Percentiles rank a stretch among this genome's conserved stretches.
Conservation (phyloP, 2,797 vertebrate species). For the Centropyge bicolor region DNA sequence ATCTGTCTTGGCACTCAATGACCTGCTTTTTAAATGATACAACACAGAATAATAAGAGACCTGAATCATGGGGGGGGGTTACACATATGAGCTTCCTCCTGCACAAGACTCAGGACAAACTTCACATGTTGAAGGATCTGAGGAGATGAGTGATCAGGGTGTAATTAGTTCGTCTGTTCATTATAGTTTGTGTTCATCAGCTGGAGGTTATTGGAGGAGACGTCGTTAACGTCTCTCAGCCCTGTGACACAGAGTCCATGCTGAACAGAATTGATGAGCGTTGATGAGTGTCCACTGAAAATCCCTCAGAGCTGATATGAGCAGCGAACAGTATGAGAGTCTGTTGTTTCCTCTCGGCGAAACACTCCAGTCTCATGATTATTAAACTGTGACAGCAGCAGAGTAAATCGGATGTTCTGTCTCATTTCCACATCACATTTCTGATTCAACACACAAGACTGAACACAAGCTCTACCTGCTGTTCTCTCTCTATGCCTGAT, state of each 20-base stretch:
- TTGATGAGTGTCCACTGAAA: neutral
- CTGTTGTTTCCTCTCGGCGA: neutral
- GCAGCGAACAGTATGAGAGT: no score
- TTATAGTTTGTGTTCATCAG: neutral
- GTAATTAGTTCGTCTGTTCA: neutral
- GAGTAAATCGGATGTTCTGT: neutral
- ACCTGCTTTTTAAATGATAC: no score
- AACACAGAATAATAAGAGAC: no score
- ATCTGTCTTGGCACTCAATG: no score
- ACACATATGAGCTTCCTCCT: no score
- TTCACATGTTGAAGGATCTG: no score
- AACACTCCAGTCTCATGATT: neutral
- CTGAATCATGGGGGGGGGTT: no score
- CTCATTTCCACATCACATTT: slow-evolving; percentile 5
- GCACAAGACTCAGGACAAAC: no score
- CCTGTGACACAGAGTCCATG: neutral
- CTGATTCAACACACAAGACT: neutral
- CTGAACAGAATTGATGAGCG: neutral
- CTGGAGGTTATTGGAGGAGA: neutral
- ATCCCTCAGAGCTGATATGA: neutral
- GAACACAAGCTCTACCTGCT: slow-evolving; percentile 6
- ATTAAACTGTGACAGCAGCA: slow-evolving; percentile 2
- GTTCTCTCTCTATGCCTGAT: slow-evolving; percentile 82
- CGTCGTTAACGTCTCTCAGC: neutral
- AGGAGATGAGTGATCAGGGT: neutral